A percentile compares a stretch with the other conserved stretches of the same genome.
These are phyloP conservation scores for Cataglyphis altisquamis DNA, from an alignment of 2,888 invertebrate species.

Conservation along the genomic window DNA sequence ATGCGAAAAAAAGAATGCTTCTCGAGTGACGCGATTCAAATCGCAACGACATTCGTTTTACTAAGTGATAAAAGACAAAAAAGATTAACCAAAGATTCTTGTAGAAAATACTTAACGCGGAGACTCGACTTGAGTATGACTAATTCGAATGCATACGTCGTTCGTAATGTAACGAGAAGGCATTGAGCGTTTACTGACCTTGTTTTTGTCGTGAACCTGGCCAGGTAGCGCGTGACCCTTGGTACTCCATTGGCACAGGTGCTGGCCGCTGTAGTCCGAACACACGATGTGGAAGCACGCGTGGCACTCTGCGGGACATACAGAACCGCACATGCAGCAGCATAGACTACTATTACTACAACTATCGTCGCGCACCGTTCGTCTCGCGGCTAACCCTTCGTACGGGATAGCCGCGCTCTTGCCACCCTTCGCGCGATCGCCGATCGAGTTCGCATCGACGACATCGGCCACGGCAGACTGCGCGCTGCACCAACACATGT, in stretches of 20 bases:
- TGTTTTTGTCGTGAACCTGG: constrained; percentile 83
- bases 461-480: constrained; percentile 40
- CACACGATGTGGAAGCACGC: constrained; percentile 89
- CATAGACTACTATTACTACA: constrained; percentile 80
- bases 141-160: constrained; percentile 10
- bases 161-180: not conserved
- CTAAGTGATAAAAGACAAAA: not conserved
- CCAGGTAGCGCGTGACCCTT: constrained; percentile 83
- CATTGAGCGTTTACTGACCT: constrained; percentile 77
- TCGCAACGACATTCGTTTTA: not conserved
- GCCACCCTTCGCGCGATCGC: constrained; percentile 60
- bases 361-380: constrained; percentile 38
- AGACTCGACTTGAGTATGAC: not conserved
- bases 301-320: constrained; percentile 89
- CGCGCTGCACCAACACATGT: constrained; percentile 82
- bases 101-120: not conserved
- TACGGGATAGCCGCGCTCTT: constrained; percentile 32
- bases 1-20: not conserved
- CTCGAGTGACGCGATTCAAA: not conserved
- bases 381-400: constrained; percentile 49
- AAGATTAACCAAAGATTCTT: not conserved
- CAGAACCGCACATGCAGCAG: constrained; percentile 89
- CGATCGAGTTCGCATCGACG: constrained; percentile 59
- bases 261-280: constrained; percentile 83
- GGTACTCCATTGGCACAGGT: constrained; percentile 84